A percentile compares a stretch with the other conserved stretches of the same genome.
phyloP scores from a whole-genome alignment of 2,888 invertebrate genomes.

The Dasypolia templi region DNA sequence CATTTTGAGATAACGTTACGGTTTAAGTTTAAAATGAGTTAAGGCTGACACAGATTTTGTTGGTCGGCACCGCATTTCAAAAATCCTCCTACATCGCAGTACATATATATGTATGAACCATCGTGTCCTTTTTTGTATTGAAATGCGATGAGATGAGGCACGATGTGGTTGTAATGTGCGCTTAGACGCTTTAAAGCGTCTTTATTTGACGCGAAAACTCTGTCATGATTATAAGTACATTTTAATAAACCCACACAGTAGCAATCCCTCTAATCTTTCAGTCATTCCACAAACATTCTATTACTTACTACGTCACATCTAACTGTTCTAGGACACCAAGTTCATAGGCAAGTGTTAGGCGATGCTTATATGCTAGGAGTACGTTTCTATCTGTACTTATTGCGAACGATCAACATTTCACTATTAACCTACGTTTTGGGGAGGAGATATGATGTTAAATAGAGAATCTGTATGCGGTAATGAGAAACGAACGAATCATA shows the following conservation, averaged over 20 bases:
- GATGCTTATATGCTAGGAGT: conserved; percentile 51
- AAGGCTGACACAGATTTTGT: background rate
- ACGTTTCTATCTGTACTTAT: conserved; percentile 63
- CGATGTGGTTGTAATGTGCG: background rate
- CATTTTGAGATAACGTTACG: too few species aligned
- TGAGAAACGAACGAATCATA: too few species aligned
- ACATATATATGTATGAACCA: background rate
- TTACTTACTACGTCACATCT: conserved; percentile 25
- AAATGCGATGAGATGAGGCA: too few species aligned
- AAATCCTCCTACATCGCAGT: background rate
- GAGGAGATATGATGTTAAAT: conserved; percentile 19
- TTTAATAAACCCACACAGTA: conserved; percentile 13
- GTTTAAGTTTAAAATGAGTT: background rate
- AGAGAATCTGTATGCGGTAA: too few species aligned
- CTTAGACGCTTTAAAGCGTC: background rate
- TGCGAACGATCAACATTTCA: conserved; percentile 56
- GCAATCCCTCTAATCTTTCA: conserved; percentile 2
- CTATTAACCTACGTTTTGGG: conserved; percentile 55
- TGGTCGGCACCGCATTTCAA: background rate
- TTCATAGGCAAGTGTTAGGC: conserved; percentile 66
- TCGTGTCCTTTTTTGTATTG: background rate
- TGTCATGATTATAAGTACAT: background rate
- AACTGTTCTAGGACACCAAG: conserved; percentile 39
- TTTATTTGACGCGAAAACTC: background rate
- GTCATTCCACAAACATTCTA: conserved; percentile 28